Conservation (phyloP, 2,113 vertebrate species). For the Rhinolophus sinicus region DNA sequence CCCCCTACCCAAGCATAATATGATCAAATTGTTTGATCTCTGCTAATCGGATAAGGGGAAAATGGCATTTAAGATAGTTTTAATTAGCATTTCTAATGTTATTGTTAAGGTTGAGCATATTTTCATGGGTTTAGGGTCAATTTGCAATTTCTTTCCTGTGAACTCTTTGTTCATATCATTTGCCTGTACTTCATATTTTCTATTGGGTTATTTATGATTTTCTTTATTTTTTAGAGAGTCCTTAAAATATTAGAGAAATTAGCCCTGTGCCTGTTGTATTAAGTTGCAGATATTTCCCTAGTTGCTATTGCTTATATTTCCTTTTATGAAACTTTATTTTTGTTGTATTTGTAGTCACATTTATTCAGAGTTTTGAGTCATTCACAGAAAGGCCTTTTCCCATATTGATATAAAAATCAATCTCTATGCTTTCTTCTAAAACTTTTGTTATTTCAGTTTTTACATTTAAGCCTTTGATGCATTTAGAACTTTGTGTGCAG, state of each 20-base stretch:
- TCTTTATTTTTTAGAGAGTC: not conserved
- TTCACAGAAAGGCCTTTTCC: not conserved
- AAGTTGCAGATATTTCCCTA: not conserved
- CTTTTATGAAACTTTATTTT: not conserved
- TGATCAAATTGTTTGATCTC: not conserved
- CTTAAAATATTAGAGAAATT: too few relatives aligned
- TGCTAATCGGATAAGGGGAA: not conserved
- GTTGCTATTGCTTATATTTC: not conserved
- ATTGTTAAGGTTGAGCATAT: not conserved
- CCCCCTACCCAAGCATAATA: rapidly evolving
- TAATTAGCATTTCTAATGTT: not conserved
- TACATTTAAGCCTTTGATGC: not conserved
- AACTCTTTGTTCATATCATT: not conserved
- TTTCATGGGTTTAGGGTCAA: not conserved
- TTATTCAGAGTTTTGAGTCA: conserved; percentile 20
- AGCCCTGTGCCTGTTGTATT: not conserved
- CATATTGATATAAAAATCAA: not conserved
- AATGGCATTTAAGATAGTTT: not conserved
- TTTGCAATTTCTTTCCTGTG: not conserved
- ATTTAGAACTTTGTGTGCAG: not conserved
- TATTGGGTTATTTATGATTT: not conserved
- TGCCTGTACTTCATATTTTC: not conserved
- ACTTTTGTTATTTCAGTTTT: not conserved
- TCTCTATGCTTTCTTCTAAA: not conserved
- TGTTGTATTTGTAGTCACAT: not conserved